Evolutionary conservation across 1,140 invertebrate species (phyloP), one percentile per base, ranked within the genome.

Genomic region (Manduca sexta): DNA sequence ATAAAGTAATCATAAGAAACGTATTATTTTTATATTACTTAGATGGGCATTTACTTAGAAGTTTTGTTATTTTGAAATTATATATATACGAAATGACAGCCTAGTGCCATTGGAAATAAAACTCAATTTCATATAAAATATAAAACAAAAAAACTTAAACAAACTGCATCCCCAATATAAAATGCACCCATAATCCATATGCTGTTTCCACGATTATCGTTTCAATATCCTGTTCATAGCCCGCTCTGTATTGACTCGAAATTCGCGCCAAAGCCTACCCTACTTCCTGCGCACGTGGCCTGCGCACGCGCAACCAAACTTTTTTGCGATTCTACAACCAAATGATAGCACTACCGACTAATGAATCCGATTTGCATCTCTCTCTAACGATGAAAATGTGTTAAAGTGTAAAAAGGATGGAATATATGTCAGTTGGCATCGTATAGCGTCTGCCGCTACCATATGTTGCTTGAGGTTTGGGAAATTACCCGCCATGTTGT

Each of bases 401-500:
- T 13, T 33, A 44, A 30, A 29, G 58, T 18, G 5, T 12, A 53
- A 75, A 43, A 50, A 63, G 49, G 74, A 79, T 35, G 52, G 62
- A 37, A 17, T n/a, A 64, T 16, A 48, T 64, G 62, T 79, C 79
- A 83, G 76, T 80, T 83, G 79, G 61, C 47, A 16, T 21, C 62
- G 71, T 59, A 60, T 69, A 68, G 79, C 79, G 79, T 83, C 71
- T 83, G 79, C 79, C 64, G 69, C 60, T 45, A 60, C 79, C 79
- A 83, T 83, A 83, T 83, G 79, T 64, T 74, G 66, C 60, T 76
- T 83, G 76, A 80, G 76, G 79, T 80, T 83, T 73, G 58, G 66
- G 69, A 77, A 80, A 79, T 75, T 77, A 71, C 72, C 64, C 63
- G 21, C 51, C 49, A 63, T 52, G 58, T 57, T 73, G 57, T 62